A percentile compares a stretch with the other conserved stretches of the same genome.
Conservation (phyloP, 1,140 invertebrate genomes). For the Eriosoma lanigerum region DNA sequence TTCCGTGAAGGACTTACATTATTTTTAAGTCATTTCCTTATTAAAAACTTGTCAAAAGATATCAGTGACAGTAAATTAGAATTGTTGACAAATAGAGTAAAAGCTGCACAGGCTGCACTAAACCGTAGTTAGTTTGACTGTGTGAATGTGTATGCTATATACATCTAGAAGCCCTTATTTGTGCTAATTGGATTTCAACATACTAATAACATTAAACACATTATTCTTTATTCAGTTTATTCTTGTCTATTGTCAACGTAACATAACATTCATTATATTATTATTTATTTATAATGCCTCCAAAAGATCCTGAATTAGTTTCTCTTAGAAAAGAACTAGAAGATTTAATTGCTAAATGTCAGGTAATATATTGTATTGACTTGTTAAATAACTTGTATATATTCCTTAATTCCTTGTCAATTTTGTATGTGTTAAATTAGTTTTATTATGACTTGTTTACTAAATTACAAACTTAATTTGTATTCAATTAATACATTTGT, state of each 20-base stretch:
- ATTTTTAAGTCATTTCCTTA: conserved; percentile 78
- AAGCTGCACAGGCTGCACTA: conserved; percentile 25
- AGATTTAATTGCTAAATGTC: conserved; percentile 71
- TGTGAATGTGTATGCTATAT: neutral
- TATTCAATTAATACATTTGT: too few species aligned
- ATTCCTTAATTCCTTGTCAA: neutral
- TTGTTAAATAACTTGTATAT: neutral
- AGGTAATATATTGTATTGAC: conserved; percentile 60
- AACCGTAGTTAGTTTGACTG: neutral
- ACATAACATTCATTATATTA: conserved; percentile 37
- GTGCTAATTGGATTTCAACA: conserved; percentile 36
- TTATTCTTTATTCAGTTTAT: conserved; percentile 17
- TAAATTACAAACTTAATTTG: too few species aligned
- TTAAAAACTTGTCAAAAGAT: conserved; percentile 63
- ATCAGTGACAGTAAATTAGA: conserved; percentile 62
- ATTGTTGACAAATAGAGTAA: conserved; percentile 36
- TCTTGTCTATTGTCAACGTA: conserved; percentile 21
- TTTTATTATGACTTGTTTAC: neutral
- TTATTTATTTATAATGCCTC: conserved; percentile 60
- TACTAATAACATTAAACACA: conserved; percentile 37
- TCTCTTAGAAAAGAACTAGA: conserved; percentile 77
- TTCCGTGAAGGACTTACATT: conserved; percentile 75
- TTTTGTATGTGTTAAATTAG: neutral
- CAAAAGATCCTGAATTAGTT: conserved; percentile 75
- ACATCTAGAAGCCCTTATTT: conserved; percentile 43